Conservation (phyloP, 2,113 vertebrate genomes). For the Corvus cornix region DNA sequence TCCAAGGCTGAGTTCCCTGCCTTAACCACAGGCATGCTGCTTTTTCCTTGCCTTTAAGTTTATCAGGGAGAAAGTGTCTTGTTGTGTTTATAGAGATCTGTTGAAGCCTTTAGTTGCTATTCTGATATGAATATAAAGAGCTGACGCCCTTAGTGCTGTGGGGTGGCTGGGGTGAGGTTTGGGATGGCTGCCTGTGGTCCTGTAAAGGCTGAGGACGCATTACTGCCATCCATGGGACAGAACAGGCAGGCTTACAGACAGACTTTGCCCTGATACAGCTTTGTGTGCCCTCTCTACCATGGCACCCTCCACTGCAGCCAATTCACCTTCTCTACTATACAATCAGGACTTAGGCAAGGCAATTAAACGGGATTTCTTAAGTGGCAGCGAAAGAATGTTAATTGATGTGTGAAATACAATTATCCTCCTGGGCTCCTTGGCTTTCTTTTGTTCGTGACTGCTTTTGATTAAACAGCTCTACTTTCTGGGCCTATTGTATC, state of each 20-base stretch:
- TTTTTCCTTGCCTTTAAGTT: not conserved
- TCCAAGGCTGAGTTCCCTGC: not conserved
- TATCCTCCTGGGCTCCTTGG: constrained; percentile 52
- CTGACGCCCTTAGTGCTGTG: not conserved
- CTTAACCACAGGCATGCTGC: not conserved
- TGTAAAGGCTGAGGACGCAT: not conserved
- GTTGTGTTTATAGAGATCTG: not conserved
- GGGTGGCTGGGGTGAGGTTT: not conserved
- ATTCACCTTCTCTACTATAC: constrained; percentile 17
- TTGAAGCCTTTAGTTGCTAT: not conserved
- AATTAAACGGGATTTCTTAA: constrained; percentile 63
- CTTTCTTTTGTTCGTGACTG: constrained; percentile 55
- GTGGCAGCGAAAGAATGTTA: constrained; percentile 56
- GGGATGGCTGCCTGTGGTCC: not conserved
- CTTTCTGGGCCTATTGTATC: constrained; percentile 33
- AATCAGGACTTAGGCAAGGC: constrained; percentile 3
- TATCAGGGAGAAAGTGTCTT: not conserved
- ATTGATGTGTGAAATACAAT: constrained; percentile 70
- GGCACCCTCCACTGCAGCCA: not conserved
- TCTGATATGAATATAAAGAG: not conserved
- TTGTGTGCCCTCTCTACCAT: not conserved
- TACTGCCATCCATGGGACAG: not conserved
- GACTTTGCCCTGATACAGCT: not conserved
- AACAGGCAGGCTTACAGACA: not conserved
- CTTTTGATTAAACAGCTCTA: constrained; percentile 61